These are phyloP conservation scores for Chrysodeixis includens DNA, from an alignment of 2,888 invertebrate species.

Conservation along the genomic window DNA sequence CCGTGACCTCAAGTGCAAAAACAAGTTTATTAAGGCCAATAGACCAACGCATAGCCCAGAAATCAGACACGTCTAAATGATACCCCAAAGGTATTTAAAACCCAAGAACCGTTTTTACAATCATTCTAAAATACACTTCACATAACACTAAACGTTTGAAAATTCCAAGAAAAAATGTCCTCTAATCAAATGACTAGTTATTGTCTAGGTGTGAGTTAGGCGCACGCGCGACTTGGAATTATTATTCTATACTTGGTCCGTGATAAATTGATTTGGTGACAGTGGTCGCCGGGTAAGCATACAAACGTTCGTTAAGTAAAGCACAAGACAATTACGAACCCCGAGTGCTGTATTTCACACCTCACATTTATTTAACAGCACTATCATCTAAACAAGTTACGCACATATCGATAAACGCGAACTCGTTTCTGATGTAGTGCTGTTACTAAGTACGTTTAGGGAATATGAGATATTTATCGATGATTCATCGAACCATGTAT, in stretches of 20 bases:
- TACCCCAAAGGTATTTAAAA: not conserved
- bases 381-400: slow-evolving; percentile 19
- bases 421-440: slow-evolving; percentile 43
- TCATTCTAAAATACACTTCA: slow-evolving; percentile 13
- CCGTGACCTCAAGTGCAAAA: not conserved
- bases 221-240: slow-evolving; percentile 76
- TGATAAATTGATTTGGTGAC: slow-evolving; percentile 84
- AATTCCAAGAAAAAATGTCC: slow-evolving; percentile 64
- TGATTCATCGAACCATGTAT: slow-evolving; percentile 39
- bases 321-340: slow-evolving; percentile 71
- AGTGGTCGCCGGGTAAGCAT: slow-evolving; percentile 73
- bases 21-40: slow-evolving; percentile 1
- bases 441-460: slow-evolving; percentile 30
- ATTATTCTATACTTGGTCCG: slow-evolving; percentile 77
- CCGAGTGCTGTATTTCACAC: slow-evolving; percentile 67
- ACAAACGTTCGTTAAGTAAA: slow-evolving; percentile 76
- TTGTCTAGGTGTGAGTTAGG: slow-evolving; percentile 78
- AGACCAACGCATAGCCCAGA: not conserved
- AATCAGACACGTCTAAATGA: not conserved
- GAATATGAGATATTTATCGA: slow-evolving; percentile 32
- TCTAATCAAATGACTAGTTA: slow-evolving; percentile 78
- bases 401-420: slow-evolving; percentile 54
- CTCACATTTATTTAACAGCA: slow-evolving; percentile 54
- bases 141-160: slow-evolving; percentile 49
- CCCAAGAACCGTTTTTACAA: not conserved